A percentile compares a stretch with the other conserved stretches of the same genome.
These are phyloP conservation scores for Temnopleurus reevesii DNA, from an alignment of 53 echinoderm and acorn worm genomes.

Conservation along the genomic window DNA sequence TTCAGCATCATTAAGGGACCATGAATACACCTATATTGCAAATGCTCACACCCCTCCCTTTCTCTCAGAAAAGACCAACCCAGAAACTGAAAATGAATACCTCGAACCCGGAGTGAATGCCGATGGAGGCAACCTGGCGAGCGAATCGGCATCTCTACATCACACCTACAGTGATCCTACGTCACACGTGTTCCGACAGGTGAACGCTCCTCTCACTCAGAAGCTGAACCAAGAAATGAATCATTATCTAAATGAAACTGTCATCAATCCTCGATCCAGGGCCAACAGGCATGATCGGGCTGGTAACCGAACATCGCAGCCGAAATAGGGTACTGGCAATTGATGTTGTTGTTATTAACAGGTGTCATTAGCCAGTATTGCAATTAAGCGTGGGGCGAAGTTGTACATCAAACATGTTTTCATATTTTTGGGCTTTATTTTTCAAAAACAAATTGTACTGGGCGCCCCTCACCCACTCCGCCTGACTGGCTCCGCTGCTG, in stretches of 20 bases:
- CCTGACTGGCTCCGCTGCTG: too few species aligned
- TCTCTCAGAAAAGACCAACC: not conserved
- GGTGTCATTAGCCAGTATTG: too few species aligned
- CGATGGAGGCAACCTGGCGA: not conserved
- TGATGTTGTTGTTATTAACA: too few species aligned
- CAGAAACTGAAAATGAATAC: not conserved
- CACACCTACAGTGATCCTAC: not conserved
- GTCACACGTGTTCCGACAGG: not conserved
- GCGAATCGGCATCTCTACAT: not conserved
- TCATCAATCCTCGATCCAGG: not conserved
- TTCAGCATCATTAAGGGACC: not conserved
- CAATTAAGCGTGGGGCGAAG: too few species aligned
- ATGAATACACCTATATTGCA: not conserved
- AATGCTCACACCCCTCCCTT: constrained; percentile 4
- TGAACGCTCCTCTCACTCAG: not conserved
- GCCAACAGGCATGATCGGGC: not conserved
- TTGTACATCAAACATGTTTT: too few species aligned
- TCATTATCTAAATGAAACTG: constrained; percentile 1
- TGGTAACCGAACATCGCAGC: too few species aligned
- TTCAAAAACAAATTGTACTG: too few species aligned
- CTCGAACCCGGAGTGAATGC: not conserved
- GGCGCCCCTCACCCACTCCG: too few species aligned
- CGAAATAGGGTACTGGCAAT: too few species aligned
- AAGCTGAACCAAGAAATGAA: not conserved
- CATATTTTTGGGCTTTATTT: too few species aligned